Percentiles rank a stretch among this genome's conserved stretches.
phyloP scores from a whole-genome alignment of 2,797 vertebrate genomes.

The Picus viridis region DNA sequence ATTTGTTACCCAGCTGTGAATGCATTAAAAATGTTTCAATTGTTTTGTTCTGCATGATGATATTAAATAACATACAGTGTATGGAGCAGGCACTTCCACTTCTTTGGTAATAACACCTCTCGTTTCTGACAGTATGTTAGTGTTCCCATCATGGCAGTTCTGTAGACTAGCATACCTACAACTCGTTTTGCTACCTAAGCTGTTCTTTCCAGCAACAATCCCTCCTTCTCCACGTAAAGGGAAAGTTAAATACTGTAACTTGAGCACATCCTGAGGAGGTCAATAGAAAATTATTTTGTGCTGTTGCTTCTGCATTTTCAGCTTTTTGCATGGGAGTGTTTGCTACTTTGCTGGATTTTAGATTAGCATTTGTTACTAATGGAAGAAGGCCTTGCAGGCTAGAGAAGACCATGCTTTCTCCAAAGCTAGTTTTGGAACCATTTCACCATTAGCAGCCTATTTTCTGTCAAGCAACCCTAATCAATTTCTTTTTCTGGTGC shows the following conservation, averaged over 20 bases:
- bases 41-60: constrained; percentile 82
- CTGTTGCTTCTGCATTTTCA: constrained; percentile 72
- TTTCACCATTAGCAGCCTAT: constrained; percentile 48
- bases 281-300: constrained; percentile 38
- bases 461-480: constrained; percentile 56
- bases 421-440: constrained; percentile 57
- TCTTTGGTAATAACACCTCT: constrained; percentile 70
- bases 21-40: constrained; percentile 78
- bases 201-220: constrained; percentile 57
- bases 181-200: constrained; percentile 41
- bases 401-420: constrained; percentile 67
- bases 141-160: constrained; percentile 64
- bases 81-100: constrained; percentile 71
- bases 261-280: constrained; percentile 16
- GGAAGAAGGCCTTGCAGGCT: constrained; percentile 64
- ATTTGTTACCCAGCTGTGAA: constrained; percentile 83
- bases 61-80: constrained; percentile 78
- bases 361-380: constrained; percentile 44
- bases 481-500: constrained; percentile 60
- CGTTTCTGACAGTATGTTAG: constrained; percentile 70
- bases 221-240: constrained; percentile 69
- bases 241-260: constrained; percentile 34
- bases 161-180: constrained; percentile 50
- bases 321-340: constrained; percentile 65
- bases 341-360: constrained; percentile 63